Conservation (phyloP, 2,797 vertebrate species). For the Lycodopsis pacificus region DNA sequence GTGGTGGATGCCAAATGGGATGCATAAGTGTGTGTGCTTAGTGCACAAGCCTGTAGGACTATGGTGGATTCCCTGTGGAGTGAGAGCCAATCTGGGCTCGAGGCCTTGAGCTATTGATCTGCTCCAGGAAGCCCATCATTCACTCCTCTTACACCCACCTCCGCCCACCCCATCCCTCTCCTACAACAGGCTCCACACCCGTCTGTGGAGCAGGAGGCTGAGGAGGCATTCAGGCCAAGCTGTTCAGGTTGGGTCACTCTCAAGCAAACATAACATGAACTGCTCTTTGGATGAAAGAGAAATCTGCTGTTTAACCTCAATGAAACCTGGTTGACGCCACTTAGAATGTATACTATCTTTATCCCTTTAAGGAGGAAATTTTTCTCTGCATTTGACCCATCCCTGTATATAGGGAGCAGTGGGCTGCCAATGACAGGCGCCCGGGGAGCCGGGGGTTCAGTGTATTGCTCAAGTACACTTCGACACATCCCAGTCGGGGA, state of each 20-base stretch:
- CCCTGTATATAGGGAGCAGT: no score
- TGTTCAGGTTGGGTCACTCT: background rate
- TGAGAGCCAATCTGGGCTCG: slow-evolving; percentile 75
- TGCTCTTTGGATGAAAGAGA: background rate
- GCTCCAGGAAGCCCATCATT: slow-evolving; percentile 56
- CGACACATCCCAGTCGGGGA: no score
- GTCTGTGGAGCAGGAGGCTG: slow-evolving; percentile 2
- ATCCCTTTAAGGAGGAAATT: no score
- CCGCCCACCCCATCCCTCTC: background rate
- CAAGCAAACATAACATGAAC: background rate
- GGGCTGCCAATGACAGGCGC: no score
- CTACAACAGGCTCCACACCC: background rate
- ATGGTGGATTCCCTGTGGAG: slow-evolving; percentile 62
- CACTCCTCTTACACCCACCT: slow-evolving; percentile 20
- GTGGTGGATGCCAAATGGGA: slow-evolving; percentile 29
- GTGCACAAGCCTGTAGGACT: slow-evolving; percentile 12
- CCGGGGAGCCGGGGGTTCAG: no score
- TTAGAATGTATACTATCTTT: no score
- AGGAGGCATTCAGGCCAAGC: background rate
- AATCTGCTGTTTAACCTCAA: background rate
- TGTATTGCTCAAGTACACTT: no score
- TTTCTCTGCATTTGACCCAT: no score
- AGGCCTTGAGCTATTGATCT: slow-evolving; percentile 82
- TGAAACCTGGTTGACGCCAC: background rate
- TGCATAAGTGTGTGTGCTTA: slow-evolving; percentile 19